Evolutionary conservation across 2,797 vertebrate genomes (phyloP), one percentile per base, ranked within the genome.

Genomic region (Macroramphosus scolopax): DNA sequence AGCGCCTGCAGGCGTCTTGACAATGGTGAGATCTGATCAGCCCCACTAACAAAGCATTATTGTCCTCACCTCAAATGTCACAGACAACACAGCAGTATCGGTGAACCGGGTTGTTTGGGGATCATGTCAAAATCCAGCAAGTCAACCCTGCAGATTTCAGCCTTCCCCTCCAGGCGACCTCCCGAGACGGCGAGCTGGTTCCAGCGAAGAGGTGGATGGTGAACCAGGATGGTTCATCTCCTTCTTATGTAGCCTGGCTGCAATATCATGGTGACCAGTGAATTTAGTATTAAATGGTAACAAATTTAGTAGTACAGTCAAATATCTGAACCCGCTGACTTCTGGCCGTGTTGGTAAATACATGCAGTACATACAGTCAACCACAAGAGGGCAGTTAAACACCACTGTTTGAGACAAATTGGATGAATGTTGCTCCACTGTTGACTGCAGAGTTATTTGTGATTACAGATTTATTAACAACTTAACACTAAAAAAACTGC

Each of bases 311-410:
- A n/a, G 20, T 22, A 20, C 4, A 9, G 9, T 0, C 7, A 0
- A 16, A 2, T 4, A 13, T 9, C 8, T 24, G 2, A 7, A 48
- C 1, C 32, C 10, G 28, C 9, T 5, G 13, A 14, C 16, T 13
- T n/a, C 2, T n/a, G n/a, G n/a, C n/a, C n/a, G n/a, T n/a, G n/a
- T n/a, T n/a, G n/a, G n/a, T n/a, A n/a, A n/a, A n/a, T n/a, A n/a
- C n/a, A 0, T 20, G 51, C 31, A 65, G 32, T 54, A 9, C 17
- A 2, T 29, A 8, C 0, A 16, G 0, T 20, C 22, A 4, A 16
- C 77, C 90, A 84, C 80, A 53, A 75, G 87, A 54, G 82, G 89
- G 82, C 74, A 64, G 30, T 5, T 33, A 51, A 49, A 28, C 56
- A 35, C 61, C 63, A 50, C 14, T 16, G n/a, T 17, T 34, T 34